Evolutionary conservation across 2,797 vertebrate genomes (phyloP), one percentile per base, ranked within the genome.

Genomic region (Champsocephalus gunnari): DNA sequence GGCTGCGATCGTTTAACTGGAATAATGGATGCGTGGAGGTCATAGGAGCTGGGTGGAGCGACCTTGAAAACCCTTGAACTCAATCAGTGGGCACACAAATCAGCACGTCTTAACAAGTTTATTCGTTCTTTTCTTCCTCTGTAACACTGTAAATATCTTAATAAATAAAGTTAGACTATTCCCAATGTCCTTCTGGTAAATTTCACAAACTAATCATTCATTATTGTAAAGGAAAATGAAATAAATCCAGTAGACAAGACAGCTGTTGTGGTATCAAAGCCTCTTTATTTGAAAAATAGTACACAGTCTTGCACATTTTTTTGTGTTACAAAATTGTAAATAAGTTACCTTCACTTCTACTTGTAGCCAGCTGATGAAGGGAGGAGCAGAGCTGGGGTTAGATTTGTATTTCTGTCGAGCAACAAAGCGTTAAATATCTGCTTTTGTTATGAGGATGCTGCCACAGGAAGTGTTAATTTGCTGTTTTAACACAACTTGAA

Each of bases 231-330:
- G 81, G 75, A 6, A 59, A 24, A 3, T 51, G 38, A 76, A 90
- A 83, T 84, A 89, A 88, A 91, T 19, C 49, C 75, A 82, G 65
- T 74, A 77, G 72, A 87, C 87, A 60, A 38, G 51, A 56, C 61
- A 32, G 32, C 3, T 24, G 12, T 55, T 61, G 47, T 85, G 70
- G 81, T 93, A 92, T 94, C 86, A 94, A 93, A 95, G 91, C 79
- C 71, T 89, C 87, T 95, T 95, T 95, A 94, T 95, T 95, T 93
- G 86, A 91, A 95, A 95, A 95, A 94, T 94, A 95, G 94, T 95
- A 95, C 89, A 95, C 95, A 96, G 87, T 89, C 77, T 82, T 82
- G 56, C 50, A 49, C 72, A 79, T 60, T 43, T 56, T 57, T 32
- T 71, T 62, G 54, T 70, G 77, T 94, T 94, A 88, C 83, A 95